Conservation (phyloP, 2,888 invertebrate species). For the Odontothrips loti region DNA sequence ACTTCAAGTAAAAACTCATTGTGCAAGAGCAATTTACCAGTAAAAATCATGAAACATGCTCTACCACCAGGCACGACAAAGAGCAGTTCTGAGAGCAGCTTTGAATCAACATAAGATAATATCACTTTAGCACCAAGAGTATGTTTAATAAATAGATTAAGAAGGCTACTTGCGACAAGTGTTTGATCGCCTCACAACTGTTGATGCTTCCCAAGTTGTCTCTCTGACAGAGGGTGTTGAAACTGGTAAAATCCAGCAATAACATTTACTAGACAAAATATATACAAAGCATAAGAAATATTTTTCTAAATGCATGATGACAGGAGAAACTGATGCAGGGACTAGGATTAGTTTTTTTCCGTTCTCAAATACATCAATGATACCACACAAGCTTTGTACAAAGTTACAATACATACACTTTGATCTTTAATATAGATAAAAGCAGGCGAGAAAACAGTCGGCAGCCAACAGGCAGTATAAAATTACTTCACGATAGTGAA, state of each 20-base stretch:
- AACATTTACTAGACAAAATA: constrained; percentile 30
- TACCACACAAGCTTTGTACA: constrained; percentile 39
- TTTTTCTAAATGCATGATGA: neutral
- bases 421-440: neutral
- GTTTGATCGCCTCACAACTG: constrained; percentile 27
- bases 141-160: neutral
- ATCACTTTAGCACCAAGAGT: too few relatives aligned
- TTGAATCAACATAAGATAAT: too few relatives aligned
- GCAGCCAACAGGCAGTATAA: neutral
- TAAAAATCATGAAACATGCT: neutral
- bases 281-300: constrained; percentile 31
- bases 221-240: neutral
- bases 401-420: constrained; percentile 30
- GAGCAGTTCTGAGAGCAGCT: neutral
- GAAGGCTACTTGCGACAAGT: constrained; percentile 35
- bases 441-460: neutral
- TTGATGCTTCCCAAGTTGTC: neutral
- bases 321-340: neutral
- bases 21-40: too few relatives aligned
- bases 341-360: neutral
- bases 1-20: too few relatives aligned
- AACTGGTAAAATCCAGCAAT: constrained; percentile 20
- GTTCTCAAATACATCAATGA: too few relatives aligned
- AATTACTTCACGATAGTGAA: neutral
- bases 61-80: neutral